Percentiles rank a stretch among this genome's conserved stretches.
phyloP scores from a whole-genome alignment of 2,113 vertebrate genomes.

The Cyanoramphus novaezelandiae region DNA sequence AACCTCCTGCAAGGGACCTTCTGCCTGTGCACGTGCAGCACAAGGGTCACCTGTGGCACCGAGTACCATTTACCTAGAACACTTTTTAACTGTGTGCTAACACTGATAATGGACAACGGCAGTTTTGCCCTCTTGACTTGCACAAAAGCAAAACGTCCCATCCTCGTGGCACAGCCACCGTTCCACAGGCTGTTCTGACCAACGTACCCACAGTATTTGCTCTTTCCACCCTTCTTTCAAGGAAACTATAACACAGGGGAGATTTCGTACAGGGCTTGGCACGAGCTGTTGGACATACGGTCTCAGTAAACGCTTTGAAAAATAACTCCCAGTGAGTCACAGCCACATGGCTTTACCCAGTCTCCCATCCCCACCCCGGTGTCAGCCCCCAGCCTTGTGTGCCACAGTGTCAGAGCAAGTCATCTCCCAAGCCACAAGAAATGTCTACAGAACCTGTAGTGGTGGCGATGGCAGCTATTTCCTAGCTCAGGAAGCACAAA shows the following conservation, averaged over 20 bases:
- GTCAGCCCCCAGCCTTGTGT: background rate
- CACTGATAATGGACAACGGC: background rate
- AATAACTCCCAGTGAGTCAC: conserved; percentile 7
- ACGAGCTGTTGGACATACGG: background rate
- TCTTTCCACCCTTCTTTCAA: conserved; percentile 21
- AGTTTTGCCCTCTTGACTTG: background rate
- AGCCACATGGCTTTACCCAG: conserved; percentile 3
- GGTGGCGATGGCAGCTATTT: background rate
- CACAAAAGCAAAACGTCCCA: background rate
- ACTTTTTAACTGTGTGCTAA: background rate
- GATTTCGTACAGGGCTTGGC: conserved; percentile 14
- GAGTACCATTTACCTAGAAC: background rate
- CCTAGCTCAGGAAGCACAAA: conserved; percentile 33
- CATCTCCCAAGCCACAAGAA: conserved; percentile 16
- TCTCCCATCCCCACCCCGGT: background rate
- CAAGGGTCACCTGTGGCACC: background rate
- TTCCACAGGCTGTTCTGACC: background rate
- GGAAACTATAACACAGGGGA: background rate
- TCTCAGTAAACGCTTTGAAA: conserved; percentile 11
- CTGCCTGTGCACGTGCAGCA: background rate
- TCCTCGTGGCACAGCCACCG: background rate
- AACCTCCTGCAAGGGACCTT: background rate
- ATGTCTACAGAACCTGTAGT: background rate
- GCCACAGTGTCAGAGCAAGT: background rate
- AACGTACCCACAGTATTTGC: background rate